Base-by-base conservation (phyloP, 2,888 invertebrate genomes). In the Nemotelus pantherinus region DNA sequence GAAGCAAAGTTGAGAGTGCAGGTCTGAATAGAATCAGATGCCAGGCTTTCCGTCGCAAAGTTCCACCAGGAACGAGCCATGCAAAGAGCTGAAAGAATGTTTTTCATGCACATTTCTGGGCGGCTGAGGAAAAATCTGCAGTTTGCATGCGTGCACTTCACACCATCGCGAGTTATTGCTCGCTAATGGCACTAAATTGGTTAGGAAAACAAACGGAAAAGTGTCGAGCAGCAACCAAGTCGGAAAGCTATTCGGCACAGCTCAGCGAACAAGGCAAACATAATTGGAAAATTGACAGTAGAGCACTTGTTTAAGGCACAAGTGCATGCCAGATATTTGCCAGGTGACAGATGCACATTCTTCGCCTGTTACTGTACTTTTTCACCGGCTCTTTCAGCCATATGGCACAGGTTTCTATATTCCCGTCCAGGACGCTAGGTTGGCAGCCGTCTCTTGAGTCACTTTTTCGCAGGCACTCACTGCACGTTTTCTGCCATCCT, bases 311-410 rank as follows among this genome's bases (percentile, higher is more conserved):
- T 72, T 72, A 60, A 45, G 25, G 68, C 10, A 9, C 39, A 72
- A 72, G 60, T 60, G 72, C 39, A 47, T 58, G 43, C 72, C 45
- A 72, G 72, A 72, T 72, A 72, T 72, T 72, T 72, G 47, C 72
- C 72, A 58, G 72, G 72, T 72, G 72, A 50, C 58, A 68, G 67
- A 60, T 72, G 72, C 72, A 72, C 72, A 72, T 72, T 72, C 72
- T 58, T 72, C 41, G 25, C 58, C 9, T 60, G 45, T 72, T 57
- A 71, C 72, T 57, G 39, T 72, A 58, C 41, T 72, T 72, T 72
- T 60, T 44, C 47, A 47, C 45, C 47, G n/a, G 10, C 50, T 48
- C 48, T 44, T 3, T 63, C 41, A 1, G 6, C 25, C 48, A 48
- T 39, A 25, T 68, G n/a, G 50, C 25, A n/a, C 45, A 41, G 39